These are phyloP conservation scores for Malurus melanocephalus DNA, from an alignment of 2,113 vertebrate species.

Conservation along the genomic window DNA sequence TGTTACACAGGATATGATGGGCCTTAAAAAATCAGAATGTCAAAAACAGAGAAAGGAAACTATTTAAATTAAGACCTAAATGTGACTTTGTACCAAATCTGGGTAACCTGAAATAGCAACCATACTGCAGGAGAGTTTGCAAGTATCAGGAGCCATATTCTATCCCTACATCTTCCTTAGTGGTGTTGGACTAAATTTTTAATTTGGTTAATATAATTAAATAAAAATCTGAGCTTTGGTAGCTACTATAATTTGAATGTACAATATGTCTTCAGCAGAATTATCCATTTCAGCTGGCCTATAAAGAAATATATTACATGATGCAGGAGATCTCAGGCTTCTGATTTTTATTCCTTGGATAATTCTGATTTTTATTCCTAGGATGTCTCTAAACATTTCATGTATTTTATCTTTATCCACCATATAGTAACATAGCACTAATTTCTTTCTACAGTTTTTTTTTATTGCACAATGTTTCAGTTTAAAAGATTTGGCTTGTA, in stretches of 20 bases:
- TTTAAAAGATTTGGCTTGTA: constrained; percentile 40
- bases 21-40: not conserved
- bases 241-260: not conserved
- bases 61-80: not conserved
- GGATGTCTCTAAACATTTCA: not conserved
- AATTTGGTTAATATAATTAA: not conserved
- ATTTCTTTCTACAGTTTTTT: constrained; percentile 42
- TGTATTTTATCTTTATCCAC: not conserved
- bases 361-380: constrained; percentile 1
- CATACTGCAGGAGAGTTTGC: not conserved
- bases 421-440: not conserved
- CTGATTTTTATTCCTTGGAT: not conserved
- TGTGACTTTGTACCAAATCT: not conserved
- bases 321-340: too few species aligned
- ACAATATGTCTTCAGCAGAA: not conserved
- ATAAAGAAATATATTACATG: not conserved
- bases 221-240: not conserved
- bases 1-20: accelerated
- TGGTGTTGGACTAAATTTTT: not conserved
- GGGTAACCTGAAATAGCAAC: not conserved
- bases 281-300: not conserved
- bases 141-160: not conserved
- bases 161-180: not conserved
- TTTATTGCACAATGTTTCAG: constrained; percentile 41
- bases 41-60: not conserved